Conservation (phyloP, 1,140 invertebrate species). For the Rhyzopertha dominica region DNA sequence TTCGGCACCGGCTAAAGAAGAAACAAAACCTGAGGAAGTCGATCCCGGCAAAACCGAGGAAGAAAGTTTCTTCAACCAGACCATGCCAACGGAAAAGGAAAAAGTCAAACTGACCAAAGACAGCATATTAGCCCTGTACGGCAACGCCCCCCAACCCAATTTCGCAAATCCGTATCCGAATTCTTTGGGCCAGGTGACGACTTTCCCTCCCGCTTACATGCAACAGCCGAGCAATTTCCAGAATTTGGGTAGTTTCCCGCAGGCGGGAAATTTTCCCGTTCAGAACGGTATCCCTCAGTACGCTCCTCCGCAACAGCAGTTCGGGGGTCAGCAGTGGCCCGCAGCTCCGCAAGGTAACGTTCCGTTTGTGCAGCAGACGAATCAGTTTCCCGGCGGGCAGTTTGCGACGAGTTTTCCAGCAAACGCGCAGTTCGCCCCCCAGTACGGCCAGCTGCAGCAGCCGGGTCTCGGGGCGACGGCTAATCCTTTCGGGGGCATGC, state of each 20-base stretch:
- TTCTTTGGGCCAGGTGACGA: constrained; percentile 3
- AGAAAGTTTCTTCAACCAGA: constrained; percentile 86
- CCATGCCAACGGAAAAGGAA: constrained; percentile 65
- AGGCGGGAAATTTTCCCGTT: constrained; percentile 16
- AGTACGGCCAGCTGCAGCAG: constrained; percentile 13
- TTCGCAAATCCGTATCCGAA: constrained; percentile 29
- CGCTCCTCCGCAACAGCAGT: constrained; percentile 8
- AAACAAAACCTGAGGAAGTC: constrained; percentile 42
- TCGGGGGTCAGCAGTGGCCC: constrained; percentile 19
- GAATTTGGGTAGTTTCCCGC: constrained; percentile 24
- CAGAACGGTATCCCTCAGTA: constrained; percentile 19
- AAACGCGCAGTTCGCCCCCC: constrained; percentile 12
- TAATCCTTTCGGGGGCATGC: constrained; percentile 37
- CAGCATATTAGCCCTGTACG: constrained; percentile 88
- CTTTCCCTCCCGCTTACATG: constrained; percentile 7
- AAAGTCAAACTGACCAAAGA: constrained; percentile 86
- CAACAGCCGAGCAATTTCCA: constrained; percentile 11
- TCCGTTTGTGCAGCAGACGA: not conserved
- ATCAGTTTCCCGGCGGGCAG: constrained; percentile 15
- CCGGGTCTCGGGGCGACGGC: constrained; percentile 7
- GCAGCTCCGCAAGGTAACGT: constrained; percentile 7
- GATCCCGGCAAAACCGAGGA: constrained; percentile 69
- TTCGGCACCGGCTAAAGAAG: constrained; percentile 54
- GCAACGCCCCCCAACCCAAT: constrained; percentile 52
- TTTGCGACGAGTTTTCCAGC: constrained; percentile 14